These are phyloP conservation scores for Vicugna pacos DNA, from an alignment of 2,113 vertebrate genomes.

Conservation along the genomic window DNA sequence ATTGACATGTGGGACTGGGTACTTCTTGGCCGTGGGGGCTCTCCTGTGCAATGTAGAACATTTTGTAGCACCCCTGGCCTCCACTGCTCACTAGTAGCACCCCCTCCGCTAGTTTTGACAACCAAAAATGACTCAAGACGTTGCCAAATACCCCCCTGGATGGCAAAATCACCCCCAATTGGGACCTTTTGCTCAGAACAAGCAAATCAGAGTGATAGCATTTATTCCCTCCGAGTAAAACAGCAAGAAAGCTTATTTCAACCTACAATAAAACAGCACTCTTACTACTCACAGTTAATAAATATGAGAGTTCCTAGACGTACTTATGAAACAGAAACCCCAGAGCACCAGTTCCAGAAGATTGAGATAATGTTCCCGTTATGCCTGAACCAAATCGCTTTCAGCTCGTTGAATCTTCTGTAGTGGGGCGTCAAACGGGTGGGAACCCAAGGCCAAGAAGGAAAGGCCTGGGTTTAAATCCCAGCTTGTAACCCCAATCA, in stretches of 20 bases:
- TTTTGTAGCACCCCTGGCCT: not conserved
- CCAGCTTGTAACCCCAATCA: not conserved
- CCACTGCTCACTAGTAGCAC: not conserved
- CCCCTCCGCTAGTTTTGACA: not conserved
- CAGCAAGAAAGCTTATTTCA: constrained; percentile 22
- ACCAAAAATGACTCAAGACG: not conserved
- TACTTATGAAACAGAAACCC: constrained; percentile 10
- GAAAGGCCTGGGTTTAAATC: constrained; percentile 2
- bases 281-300: constrained; percentile 33
- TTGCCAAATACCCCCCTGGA: not conserved
- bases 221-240: not conserved
- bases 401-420: not conserved
- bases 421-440: not conserved
- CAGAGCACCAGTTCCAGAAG: constrained; percentile 21
- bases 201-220: constrained; percentile 3
- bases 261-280: not conserved
- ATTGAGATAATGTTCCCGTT: not conserved
- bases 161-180: not conserved
- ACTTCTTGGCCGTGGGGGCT: not conserved
- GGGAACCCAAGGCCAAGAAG: not conserved
- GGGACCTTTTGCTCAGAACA: not conserved
- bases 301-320: constrained; percentile 17
- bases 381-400: not conserved
- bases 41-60: not conserved
- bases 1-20: not conserved